These are phyloP conservation scores for Parnassius glacialis DNA, from an alignment of 2,888 invertebrate species.

Conservation along the genomic window DNA sequence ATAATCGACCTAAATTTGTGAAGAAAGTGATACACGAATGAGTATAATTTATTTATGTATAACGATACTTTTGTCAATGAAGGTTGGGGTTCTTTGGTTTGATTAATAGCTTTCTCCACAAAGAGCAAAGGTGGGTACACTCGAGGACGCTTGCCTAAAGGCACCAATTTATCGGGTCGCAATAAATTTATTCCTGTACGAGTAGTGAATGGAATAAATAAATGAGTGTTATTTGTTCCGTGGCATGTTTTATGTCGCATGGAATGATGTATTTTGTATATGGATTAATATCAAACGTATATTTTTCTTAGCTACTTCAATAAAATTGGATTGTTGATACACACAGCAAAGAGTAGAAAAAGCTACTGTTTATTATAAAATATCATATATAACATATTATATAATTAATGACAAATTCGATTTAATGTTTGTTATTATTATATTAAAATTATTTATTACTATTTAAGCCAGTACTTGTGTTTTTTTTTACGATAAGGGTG, in stretches of 20 bases:
- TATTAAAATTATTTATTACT: no score
- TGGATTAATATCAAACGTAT: not conserved
- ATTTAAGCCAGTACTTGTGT: no score
- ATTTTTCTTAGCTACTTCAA: not conserved
- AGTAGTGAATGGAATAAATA: constrained; percentile 29
- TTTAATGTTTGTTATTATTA: not conserved
- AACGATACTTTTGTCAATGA: constrained; percentile 67
- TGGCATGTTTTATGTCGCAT: constrained; percentile 22
- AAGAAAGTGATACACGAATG: constrained; percentile 24
- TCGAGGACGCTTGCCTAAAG: constrained; percentile 42
- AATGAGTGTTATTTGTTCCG: constrained; percentile 25
- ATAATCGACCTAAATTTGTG: constrained; percentile 15
- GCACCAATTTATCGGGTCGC: constrained; percentile 57
- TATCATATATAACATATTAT: no score
- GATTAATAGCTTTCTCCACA: constrained; percentile 67
- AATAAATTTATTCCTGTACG: constrained; percentile 62
- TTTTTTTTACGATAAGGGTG: no score
- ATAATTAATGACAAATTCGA: no score
- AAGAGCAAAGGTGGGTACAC: constrained; percentile 44
- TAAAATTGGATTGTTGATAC: no score
- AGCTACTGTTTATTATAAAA: no score
- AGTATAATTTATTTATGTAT: constrained; percentile 60
- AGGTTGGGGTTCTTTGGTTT: constrained; percentile 58
- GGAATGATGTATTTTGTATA: constrained; percentile 8
- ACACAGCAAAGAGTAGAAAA: no score